These are phyloP conservation scores for Schizotus pectinicornis DNA, from an alignment of 2,888 invertebrate genomes.

Conservation along the genomic window DNA sequence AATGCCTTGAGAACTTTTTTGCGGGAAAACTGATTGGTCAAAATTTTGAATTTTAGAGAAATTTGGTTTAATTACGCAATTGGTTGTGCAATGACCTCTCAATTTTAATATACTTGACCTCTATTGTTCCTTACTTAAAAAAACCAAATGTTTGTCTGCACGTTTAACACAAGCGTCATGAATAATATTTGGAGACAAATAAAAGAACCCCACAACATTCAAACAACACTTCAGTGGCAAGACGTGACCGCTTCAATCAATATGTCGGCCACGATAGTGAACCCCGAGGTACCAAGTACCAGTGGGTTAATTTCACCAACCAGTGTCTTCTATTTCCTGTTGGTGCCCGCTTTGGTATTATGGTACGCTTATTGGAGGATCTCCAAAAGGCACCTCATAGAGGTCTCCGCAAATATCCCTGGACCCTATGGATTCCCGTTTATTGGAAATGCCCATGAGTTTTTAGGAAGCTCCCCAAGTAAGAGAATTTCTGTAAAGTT, in stretches of 20 bases:
- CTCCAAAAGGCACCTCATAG: slow-evolving; percentile 73
- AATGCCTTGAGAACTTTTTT: too few relatives aligned
- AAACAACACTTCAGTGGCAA: slow-evolving; percentile 13
- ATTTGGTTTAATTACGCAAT: too few relatives aligned
- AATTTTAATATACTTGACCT: too few relatives aligned
- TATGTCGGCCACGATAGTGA: slow-evolving; percentile 45
- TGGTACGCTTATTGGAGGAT: slow-evolving; percentile 79
- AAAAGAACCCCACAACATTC: slow-evolving; percentile 4
- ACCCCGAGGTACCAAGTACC: slow-evolving; percentile 49
- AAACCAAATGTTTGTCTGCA: neutral
- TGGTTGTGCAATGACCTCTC: too few relatives aligned
- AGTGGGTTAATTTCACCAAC: slow-evolving; percentile 62
- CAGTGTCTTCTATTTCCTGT: slow-evolving; percentile 73
- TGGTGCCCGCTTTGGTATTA: slow-evolving; percentile 71
- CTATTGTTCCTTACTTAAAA: too few relatives aligned
- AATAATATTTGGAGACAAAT: slow-evolving; percentile 21
- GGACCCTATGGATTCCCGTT: slow-evolving; percentile 77
- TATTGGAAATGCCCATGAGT: slow-evolving; percentile 76
- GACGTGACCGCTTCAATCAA: slow-evolving; percentile 3
- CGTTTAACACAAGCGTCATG: neutral
- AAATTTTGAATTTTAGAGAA: too few relatives aligned
- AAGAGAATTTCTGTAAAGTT: slow-evolving; percentile 45
- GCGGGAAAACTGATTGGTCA: too few relatives aligned
- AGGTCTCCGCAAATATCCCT: slow-evolving; percentile 73
- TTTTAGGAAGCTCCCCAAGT: slow-evolving; percentile 77